Percentiles rank a stretch among this genome's conserved stretches.
Evolutionary conservation across 2,797 vertebrate species (phyloP).

Genomic region (Ambastaia sidthimunki): DNA sequence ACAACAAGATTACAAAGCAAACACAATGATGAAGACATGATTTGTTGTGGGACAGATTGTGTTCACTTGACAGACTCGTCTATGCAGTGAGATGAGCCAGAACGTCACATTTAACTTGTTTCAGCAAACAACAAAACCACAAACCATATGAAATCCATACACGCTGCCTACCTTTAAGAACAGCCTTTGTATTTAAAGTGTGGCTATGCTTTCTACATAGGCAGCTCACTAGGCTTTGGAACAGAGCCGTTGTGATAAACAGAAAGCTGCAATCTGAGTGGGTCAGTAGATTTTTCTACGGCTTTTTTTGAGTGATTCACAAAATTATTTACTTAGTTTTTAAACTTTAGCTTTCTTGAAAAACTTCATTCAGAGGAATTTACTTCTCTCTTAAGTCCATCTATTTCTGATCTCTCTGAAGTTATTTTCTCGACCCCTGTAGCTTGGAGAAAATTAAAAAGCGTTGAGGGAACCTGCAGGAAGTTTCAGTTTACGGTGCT

Average conservation of each 20-base stretch:
- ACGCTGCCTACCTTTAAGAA: no score
- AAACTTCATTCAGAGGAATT: neutral
- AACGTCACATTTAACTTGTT: conserved; percentile 25
- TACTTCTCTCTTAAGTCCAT: conserved; percentile 1
- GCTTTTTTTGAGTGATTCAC: neutral
- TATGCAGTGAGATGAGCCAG: conserved; percentile 10
- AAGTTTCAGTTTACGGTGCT: conserved; percentile 22
- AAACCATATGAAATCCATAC: no score
- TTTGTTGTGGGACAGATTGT: conserved; percentile 29
- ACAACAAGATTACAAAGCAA: conserved; percentile 46
- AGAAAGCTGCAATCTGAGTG: neutral
- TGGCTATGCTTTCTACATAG: no score
- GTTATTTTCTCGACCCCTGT: conserved; percentile 11
- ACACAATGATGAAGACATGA: conserved; percentile 34
- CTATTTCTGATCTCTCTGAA: neutral
- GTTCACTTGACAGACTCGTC: conserved; percentile 15
- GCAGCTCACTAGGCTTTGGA: no score
- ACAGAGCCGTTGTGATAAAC: no score
- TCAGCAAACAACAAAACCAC: neutral
- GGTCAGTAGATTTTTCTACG: no score
- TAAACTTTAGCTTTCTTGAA: neutral
- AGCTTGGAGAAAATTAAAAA: conserved; percentile 31
- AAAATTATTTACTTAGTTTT: neutral
- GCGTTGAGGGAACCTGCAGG: conserved; percentile 15
- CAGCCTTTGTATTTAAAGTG: no score